Evolutionary conservation across 2,113 vertebrate species (phyloP).

Genomic region (Periophthalmodon schlosseri): DNA sequence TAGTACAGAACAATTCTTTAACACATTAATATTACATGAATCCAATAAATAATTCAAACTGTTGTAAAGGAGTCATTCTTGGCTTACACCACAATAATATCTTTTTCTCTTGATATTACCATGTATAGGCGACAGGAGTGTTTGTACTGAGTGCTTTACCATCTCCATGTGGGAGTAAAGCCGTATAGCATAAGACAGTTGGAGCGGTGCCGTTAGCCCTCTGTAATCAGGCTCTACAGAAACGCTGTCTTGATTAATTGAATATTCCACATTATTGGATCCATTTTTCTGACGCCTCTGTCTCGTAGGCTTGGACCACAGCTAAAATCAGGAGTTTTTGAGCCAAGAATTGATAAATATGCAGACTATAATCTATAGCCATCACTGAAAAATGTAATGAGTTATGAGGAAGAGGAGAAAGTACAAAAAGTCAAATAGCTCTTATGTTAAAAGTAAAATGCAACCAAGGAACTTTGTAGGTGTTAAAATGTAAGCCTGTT

Average conservation of each 20-base stretch:
- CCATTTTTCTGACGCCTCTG: conserved; percentile 41
- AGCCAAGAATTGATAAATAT: background rate
- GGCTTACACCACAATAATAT: background rate
- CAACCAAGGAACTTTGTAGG: background rate
- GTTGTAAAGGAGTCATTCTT: background rate
- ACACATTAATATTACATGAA: background rate
- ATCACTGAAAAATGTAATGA: background rate
- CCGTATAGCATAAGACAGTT: conserved; percentile 8
- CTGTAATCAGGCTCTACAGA: conserved; percentile 51
- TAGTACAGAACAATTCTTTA: background rate
- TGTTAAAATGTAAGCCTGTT: background rate
- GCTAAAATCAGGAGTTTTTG: conserved; percentile 30
- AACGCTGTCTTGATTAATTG: conserved; percentile 54
- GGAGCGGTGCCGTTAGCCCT: conserved; percentile 32
- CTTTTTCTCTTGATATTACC: background rate
- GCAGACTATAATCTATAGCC: background rate
- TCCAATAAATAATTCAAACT: background rate
- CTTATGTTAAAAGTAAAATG: background rate
- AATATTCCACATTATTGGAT: conserved; percentile 50
- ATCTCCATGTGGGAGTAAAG: background rate
- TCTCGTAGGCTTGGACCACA: conserved; percentile 23
- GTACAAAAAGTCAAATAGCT: background rate
- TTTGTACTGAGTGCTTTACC: background rate
- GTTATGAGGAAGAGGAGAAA: background rate
- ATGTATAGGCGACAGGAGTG: background rate